Conservation (phyloP, 2,797 vertebrate species). For the Lagodon rhomboides region DNA sequence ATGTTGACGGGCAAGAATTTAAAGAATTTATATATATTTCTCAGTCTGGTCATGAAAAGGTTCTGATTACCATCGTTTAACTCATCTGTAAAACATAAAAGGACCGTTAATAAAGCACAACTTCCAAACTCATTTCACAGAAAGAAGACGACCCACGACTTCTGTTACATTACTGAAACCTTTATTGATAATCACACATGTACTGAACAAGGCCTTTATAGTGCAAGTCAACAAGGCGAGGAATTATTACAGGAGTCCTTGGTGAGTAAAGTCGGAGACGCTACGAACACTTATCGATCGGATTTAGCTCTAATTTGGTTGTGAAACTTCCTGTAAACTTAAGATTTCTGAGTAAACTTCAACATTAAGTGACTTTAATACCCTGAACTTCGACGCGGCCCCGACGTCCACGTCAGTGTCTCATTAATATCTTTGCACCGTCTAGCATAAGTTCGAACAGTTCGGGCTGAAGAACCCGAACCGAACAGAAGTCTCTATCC, state of each 20-base stretch:
- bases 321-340: constrained; percentile 45
- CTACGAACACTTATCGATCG: constrained; percentile 24
- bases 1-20: too few species aligned
- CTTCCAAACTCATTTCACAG: not conserved
- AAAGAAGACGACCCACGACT: not conserved
- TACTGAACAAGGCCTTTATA: constrained; percentile 61
- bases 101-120: too few species aligned
- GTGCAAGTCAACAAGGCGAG: constrained; percentile 70
- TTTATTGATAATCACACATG: constrained; percentile 68
- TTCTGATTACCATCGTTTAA: too few species aligned
- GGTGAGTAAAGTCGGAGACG: constrained; percentile 27
- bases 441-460: constrained; percentile 40
- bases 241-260: constrained; percentile 38
- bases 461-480: constrained; percentile 29
- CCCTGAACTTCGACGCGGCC: constrained; percentile 55
- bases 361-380: constrained; percentile 44
- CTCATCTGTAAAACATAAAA: too few species aligned
- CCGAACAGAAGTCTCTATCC: constrained; percentile 40
- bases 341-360: constrained; percentile 48
- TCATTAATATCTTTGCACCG: constrained; percentile 53
- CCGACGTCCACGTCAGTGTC: constrained; percentile 37
- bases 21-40: too few species aligned
- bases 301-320: constrained; percentile 62
- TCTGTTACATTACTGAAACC: constrained; percentile 37
- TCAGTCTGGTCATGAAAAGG: too few species aligned